Conservation (phyloP, 2,888 invertebrate species). For the Diarsia mendica region DNA sequence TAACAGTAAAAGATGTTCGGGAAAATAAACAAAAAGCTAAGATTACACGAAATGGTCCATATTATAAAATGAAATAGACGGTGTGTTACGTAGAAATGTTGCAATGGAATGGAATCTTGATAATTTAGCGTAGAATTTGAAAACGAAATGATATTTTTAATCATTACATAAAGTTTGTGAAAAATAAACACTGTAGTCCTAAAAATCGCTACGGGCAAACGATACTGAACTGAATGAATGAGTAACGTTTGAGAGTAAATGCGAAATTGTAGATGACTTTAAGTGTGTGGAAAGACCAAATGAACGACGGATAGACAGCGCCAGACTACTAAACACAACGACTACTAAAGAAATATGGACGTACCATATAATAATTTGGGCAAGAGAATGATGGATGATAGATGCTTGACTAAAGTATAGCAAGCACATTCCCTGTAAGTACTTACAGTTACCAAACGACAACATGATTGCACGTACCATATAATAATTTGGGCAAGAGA, state of each 20-base stretch:
- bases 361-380: background rate
- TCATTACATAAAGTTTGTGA: background rate
- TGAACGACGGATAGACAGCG: background rate
- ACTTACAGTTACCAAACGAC: background rate
- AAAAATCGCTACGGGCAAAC: background rate
- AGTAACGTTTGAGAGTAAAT: background rate
- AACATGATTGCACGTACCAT: no score
- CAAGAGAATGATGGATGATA: background rate
- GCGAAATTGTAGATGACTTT: background rate
- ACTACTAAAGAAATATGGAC: background rate
- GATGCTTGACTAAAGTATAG: no score
- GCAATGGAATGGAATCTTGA: constrained; percentile 29
- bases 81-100: constrained; percentile 25
- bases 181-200: background rate
- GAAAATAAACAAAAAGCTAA: constrained; percentile 49
- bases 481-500: background rate
- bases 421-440: no score
- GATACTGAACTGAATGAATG: background rate
- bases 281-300: background rate
- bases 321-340: background rate
- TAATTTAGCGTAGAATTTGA: constrained; percentile 14
- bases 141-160: background rate
- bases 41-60: constrained; percentile 45
- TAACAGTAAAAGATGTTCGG: constrained; percentile 35
- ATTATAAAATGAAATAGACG: constrained; percentile 41